phyloP scores from a whole-genome alignment of 2,888 invertebrate species.

The Plagodis pulveraria region DNA sequence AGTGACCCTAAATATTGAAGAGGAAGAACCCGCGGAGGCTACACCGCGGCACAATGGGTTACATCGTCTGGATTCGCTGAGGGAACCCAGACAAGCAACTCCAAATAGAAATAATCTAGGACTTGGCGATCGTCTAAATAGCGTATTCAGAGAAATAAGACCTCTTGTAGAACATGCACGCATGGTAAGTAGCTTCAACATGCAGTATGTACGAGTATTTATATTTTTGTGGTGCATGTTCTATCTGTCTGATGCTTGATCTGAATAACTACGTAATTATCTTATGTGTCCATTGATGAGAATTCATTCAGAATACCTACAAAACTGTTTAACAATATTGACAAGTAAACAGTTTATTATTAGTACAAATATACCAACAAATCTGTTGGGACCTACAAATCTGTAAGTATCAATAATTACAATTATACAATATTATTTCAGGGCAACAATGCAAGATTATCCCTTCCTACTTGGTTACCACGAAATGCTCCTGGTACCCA shows the following conservation, averaged over 20 bases:
- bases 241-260: conserved; percentile 21
- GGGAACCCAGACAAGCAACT: conserved; percentile 57
- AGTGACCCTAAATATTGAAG: conserved; percentile 74
- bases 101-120: conserved; percentile 68
- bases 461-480: conserved; percentile 76
- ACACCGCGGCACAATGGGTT: conserved; percentile 60
- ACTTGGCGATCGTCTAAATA: conserved; percentile 74
- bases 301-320: too few species aligned
- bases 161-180: conserved; percentile 87
- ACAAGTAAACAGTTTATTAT: too few species aligned
- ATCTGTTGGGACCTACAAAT: too few species aligned
- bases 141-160: conserved; percentile 86
- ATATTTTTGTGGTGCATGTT: too few species aligned
- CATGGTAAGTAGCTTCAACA: conserved; percentile 60
- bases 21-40: conserved; percentile 60
- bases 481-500: conserved; percentile 68
- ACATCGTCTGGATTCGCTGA: conserved; percentile 62
- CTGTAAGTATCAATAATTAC: background rate
- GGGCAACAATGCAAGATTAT: conserved; percentile 75
- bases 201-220: too few species aligned
- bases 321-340: too few species aligned
- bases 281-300: too few species aligned
- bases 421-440: conserved; percentile 37
- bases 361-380: too few species aligned
- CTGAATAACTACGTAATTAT: background rate